Evolutionary conservation across 1,140 invertebrate genomes (phyloP).

Genomic region (Monochamus saltuarius): DNA sequence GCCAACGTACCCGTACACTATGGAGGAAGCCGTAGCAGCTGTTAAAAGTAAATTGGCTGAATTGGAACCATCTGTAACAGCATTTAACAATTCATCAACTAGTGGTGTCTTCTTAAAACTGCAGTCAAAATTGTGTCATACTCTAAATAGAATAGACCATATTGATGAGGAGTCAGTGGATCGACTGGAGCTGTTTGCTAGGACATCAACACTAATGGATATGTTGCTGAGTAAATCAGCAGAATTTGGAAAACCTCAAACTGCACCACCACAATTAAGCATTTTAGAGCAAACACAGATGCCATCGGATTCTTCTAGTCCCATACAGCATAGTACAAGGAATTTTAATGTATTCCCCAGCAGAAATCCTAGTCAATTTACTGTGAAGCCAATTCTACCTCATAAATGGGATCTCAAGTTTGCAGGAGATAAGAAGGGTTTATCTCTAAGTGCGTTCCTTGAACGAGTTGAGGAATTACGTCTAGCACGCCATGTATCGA

Average conservation of each 20-base stretch:
- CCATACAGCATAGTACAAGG: background rate
- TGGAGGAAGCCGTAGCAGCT: constrained; percentile 1
- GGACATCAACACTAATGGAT: background rate
- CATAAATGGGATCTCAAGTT: constrained; percentile 22
- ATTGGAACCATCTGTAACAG: background rate
- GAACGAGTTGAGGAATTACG: constrained; percentile 37
- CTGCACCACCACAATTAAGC: background rate
- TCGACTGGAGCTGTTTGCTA: background rate
- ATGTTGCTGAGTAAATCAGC: background rate
- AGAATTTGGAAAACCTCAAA: background rate
- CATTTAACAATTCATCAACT: background rate
- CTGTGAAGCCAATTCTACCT: background rate
- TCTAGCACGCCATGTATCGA: constrained; percentile 24
- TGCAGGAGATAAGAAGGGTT: background rate
- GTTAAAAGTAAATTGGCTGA: constrained; percentile 2
- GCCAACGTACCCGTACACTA: constrained; percentile 1
- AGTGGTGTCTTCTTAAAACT: background rate
- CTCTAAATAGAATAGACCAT: background rate
- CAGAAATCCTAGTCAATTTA: background rate
- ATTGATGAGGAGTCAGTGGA: background rate
- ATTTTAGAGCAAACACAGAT: background rate
- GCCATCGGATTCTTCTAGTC: background rate
- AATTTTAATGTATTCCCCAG: background rate
- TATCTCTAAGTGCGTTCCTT: constrained; percentile 38
- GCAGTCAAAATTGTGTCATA: background rate